Base-by-base conservation (phyloP, 2,888 invertebrate species). In the Holacanthella duospinosa region DNA sequence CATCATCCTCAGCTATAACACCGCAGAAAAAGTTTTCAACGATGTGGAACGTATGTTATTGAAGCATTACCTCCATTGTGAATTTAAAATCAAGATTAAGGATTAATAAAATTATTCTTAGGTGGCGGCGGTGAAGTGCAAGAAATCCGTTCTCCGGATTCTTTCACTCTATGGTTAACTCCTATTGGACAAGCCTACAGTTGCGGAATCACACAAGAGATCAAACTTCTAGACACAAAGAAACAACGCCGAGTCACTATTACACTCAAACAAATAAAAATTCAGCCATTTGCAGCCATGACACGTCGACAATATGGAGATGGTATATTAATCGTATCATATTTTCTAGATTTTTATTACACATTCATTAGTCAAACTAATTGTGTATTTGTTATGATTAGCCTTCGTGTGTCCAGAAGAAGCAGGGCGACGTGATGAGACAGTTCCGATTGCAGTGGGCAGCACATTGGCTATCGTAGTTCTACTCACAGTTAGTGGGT, bases 241-340 rank as follows among this genome's bases (percentile, higher is more conserved):
- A 71, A 71, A 24, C 67, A 70, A 43, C 68, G 78, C 1, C 81
- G 82, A 62, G 86, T 85, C 0, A 84, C 83, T 54, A 77, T 87
- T 0, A 83, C 84, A 71, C 79, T 87, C 19, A 81, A 85, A 27
- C 84, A 85, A 69, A 80, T 89, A 79, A 85, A 86, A 64, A 82
- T 93, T 63, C 92, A 93, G 75, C 89, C 92, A 27, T 93, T 92
- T 78, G 91, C 84, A 89, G 88, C 78, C 88, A 88, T 76, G 86
- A 85, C 55, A 85, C 85, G 76, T 77, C 84, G 75, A 48, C 70
- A 71, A 61, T 81, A 88, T 75, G 87, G 86, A 0, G 81, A 83
- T 0, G 76, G 78, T 79, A 74, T 74, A 71, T 68, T 60, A 67
- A 67, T 6, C 36, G 36, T 9, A 6, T 36, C 16, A n/a, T n/a